A percentile compares a stretch with the other conserved stretches of the same genome.
phyloP scores from a whole-genome alignment of 2,888 invertebrate species.

The Pristionchus arcanus region DNA sequence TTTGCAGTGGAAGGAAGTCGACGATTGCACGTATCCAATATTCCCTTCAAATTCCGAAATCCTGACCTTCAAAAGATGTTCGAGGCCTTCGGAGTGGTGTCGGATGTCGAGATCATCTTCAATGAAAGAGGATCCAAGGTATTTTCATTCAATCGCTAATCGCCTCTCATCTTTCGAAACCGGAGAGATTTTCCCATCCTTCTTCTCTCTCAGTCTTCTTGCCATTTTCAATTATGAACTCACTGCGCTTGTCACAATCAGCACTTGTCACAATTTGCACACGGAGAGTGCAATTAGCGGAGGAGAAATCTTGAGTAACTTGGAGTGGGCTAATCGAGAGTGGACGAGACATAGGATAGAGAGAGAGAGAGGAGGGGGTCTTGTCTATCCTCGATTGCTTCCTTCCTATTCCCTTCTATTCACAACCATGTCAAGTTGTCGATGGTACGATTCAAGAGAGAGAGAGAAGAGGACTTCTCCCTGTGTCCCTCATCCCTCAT shows the following conservation, averaged over 20 bases:
- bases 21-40: slow-evolving; percentile 98
- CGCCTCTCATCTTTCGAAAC: slow-evolving; percentile 17
- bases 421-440: slow-evolving; percentile 38
- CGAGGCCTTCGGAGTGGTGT: slow-evolving; percentile 95
- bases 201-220: slow-evolving; percentile 32
- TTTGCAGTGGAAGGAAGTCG: slow-evolving; percentile 80
- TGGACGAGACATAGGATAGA: slow-evolving; percentile 14
- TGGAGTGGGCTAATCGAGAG: slow-evolving; percentile 37
- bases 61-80: slow-evolving; percentile 91
- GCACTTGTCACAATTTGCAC: slow-evolving; percentile 25
- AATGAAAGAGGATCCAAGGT: slow-evolving; percentile 99
- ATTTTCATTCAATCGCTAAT: slow-evolving; percentile 7
- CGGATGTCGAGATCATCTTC: slow-evolving; percentile 99
- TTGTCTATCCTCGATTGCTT: slow-evolving; percentile 53
- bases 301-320: background rate
- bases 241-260: slow-evolving; percentile 26
- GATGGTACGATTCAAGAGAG: background rate
- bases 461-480: slow-evolving; percentile 9
- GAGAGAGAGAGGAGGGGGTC: background rate
- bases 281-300: slow-evolving; percentile 44
- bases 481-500: background rate
- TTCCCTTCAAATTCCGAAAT: slow-evolving; percentile 99
- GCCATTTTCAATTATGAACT: slow-evolving; percentile 32
- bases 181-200: background rate
- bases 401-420: slow-evolving; percentile 30